phyloP scores from a whole-genome alignment of 1,140 invertebrate genomes.

The Globodera ellingtonae region DNA sequence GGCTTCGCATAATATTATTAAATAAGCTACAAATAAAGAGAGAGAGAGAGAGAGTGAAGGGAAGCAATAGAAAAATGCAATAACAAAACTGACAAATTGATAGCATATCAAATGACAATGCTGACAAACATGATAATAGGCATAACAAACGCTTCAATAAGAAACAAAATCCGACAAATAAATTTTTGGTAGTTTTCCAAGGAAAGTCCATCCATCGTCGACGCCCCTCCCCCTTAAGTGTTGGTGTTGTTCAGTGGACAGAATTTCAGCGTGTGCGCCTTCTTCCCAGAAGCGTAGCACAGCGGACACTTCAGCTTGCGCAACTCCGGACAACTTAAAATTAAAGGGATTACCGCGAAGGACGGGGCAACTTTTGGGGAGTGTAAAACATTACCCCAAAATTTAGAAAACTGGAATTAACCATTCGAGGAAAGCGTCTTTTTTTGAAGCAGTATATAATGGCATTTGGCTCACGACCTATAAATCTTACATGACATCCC shows the following conservation, averaged over 20 bases:
- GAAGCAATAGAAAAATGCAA: not conserved
- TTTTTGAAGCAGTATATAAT: too few species aligned
- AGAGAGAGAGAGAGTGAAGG: not conserved
- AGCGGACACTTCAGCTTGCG: slow-evolving; percentile 30
- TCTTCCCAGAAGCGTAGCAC: slow-evolving; percentile 27
- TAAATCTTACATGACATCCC: slow-evolving; percentile 20
- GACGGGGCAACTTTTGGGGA: too few species aligned
- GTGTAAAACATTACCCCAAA: not conserved
- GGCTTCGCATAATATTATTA: not conserved
- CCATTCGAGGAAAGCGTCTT: too few species aligned
- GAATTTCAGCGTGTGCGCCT: slow-evolving; percentile 34
- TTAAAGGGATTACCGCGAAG: too few species aligned
- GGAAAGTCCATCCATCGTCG: not conserved
- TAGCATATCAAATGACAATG: not conserved
- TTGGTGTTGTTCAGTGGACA: slow-evolving; percentile 22
- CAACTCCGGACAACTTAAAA: slow-evolving; percentile 29
- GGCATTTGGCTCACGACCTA: not conserved
- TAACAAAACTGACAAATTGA: not conserved
- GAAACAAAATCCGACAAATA: not conserved
- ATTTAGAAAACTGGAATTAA: not conserved
- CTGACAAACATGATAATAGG: not conserved
- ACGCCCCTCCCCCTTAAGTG: not conserved
- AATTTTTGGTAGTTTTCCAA: not conserved
- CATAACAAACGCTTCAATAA: not conserved
- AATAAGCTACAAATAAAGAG: not conserved